Evolutionary conservation across 1,140 invertebrate species (phyloP).

Genomic region (Himalopsyche phryganea): DNA sequence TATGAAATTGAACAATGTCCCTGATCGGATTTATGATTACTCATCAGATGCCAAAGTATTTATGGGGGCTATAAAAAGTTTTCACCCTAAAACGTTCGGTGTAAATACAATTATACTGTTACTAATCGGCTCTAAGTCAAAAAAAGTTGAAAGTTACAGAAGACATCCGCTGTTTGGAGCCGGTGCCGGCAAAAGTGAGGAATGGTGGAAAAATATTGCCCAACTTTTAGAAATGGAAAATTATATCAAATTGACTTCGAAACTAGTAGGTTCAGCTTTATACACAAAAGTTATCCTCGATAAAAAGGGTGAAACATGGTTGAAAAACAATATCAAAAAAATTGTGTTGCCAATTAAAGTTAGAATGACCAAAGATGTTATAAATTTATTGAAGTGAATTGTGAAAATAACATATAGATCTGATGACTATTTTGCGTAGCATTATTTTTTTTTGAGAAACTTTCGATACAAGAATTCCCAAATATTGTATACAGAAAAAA

Average conservation of each 20-base stretch:
- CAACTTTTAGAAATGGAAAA: slow-evolving; percentile 26
- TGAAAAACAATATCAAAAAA: slow-evolving; percentile 13
- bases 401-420: no score
- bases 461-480: no score
- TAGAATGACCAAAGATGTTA: slow-evolving; percentile 9
- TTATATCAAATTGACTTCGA: slow-evolving; percentile 22
- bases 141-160: slow-evolving; percentile 5
- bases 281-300: slow-evolving; percentile 24
- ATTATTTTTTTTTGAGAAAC: no score
- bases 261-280: slow-evolving; percentile 13
- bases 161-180: slow-evolving; percentile 15
- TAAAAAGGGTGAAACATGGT: slow-evolving; percentile 26
- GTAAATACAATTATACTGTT: slow-evolving; percentile 22
- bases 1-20: neutral
- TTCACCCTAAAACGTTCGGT: slow-evolving; percentile 26
- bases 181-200: slow-evolving; percentile 15
- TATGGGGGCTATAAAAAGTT: slow-evolving; percentile 22
- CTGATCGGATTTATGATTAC: slow-evolving; percentile 10
- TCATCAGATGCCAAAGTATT: slow-evolving; percentile 23
- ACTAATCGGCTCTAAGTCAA: slow-evolving; percentile 21
- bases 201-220: slow-evolving; percentile 32
- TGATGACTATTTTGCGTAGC: no score
- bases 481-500: no score
- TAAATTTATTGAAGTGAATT: slow-evolving; percentile 3
- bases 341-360: slow-evolving; percentile 11